A percentile compares a stretch with the other conserved stretches of the same genome.
Conservation (phyloP, 2,113 vertebrate genomes). For the Zosterops lateralis region DNA sequence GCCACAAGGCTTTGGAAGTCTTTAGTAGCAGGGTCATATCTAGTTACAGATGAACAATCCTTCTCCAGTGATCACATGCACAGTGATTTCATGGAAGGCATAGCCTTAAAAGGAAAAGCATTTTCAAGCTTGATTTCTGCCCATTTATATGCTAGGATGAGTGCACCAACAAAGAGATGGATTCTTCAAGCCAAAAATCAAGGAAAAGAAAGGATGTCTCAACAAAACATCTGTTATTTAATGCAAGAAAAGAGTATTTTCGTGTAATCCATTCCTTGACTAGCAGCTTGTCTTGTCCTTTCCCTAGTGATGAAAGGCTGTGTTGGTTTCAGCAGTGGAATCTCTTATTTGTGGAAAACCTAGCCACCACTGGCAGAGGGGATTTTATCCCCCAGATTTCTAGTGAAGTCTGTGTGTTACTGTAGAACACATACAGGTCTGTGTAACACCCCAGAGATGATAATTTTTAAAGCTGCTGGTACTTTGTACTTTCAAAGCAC, state of each 20-base stretch:
- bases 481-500: neutral
- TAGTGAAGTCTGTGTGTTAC: neutral
- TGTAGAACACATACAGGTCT: neutral
- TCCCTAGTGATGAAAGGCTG: neutral
- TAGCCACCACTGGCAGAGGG: neutral
- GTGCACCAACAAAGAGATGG: neutral
- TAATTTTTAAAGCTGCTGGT: constrained; percentile 33
- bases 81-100: neutral
- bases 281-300: neutral
- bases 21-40: neutral
- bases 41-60: neutral
- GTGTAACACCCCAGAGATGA: neutral
- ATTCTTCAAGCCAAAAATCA: neutral
- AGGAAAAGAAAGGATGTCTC: neutral
- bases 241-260: neutral
- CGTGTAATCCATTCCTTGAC: neutral
- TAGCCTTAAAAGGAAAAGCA: neutral
- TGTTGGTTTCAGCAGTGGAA: neutral
- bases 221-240: neutral
- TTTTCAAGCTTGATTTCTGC: neutral
- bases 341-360: neutral
- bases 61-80: neutral
- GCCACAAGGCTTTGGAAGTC: neutral
- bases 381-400: neutral
- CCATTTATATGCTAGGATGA: neutral